These are phyloP conservation scores for Megaceryle alcyon DNA, from an alignment of 2,797 vertebrate species.

Conservation along the genomic window DNA sequence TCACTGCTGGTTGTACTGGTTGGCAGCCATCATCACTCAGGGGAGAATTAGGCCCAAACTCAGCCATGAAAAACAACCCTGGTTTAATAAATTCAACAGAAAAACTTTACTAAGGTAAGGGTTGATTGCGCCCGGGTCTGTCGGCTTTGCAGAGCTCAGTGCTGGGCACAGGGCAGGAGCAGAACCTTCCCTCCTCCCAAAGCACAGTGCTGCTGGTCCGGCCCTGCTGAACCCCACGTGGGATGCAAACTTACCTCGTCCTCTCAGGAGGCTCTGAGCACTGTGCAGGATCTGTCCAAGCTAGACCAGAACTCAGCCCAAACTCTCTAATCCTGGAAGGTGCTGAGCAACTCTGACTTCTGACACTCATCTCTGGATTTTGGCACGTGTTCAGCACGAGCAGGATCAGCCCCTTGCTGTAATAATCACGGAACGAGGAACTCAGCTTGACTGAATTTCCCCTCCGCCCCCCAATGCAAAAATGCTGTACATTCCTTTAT, in stretches of 20 bases:
- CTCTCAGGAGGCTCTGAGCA: not conserved
- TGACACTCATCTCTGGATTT: not conserved
- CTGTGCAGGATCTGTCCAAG: not conserved
- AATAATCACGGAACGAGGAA: slow-evolving; percentile 34
- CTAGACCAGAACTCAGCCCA: not conserved
- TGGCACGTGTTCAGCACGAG: slow-evolving; percentile 17
- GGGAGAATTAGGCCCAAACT: not conserved
- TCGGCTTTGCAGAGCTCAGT: not conserved
- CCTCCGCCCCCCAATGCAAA: slow-evolving; percentile 54
- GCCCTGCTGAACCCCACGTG: not conserved
- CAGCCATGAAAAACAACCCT: not conserved
- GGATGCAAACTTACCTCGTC: not conserved
- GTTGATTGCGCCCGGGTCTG: not conserved
- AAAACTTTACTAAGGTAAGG: not conserved
- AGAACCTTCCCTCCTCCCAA: not conserved
- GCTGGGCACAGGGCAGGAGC: not conserved
- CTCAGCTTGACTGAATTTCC: slow-evolving; percentile 40
- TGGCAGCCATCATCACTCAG: not conserved
- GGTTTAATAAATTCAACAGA: not conserved
- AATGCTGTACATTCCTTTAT: slow-evolving; percentile 76
- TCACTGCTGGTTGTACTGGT: not conserved
- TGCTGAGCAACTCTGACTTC: not conserved
- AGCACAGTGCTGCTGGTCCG: not conserved
- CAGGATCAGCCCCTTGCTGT: slow-evolving; percentile 45
- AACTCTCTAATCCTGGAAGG: slow-evolving; percentile 24